phyloP scores from a whole-genome alignment of 2,888 invertebrate species.

The Mesoligia furuncula region DNA sequence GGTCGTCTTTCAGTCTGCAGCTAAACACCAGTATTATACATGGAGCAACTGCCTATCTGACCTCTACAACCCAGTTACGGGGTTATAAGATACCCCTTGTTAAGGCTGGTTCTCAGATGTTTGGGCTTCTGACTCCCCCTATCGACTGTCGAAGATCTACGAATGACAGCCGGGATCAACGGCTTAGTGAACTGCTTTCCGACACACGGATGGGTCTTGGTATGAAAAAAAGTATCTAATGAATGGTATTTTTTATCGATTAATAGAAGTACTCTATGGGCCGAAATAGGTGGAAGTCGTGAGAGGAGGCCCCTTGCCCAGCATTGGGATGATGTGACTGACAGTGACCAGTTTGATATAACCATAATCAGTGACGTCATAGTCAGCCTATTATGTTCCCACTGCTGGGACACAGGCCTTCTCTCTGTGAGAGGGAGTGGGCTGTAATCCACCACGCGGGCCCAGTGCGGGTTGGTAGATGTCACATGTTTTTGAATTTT shows the following conservation, averaged over 20 bases:
- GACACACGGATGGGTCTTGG: background rate
- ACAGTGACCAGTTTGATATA: background rate
- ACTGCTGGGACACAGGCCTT: too few species aligned
- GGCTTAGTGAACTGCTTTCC: background rate
- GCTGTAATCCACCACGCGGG: too few species aligned
- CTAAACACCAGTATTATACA: background rate
- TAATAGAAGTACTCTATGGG: background rate
- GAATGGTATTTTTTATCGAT: background rate
- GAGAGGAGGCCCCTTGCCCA: background rate
- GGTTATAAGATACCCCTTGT: background rate
- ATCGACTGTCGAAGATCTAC: background rate
- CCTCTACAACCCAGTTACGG: background rate
- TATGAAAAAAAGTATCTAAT: too few species aligned
- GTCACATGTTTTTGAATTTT: too few species aligned
- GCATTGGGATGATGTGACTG: background rate
- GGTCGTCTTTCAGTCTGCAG: background rate
- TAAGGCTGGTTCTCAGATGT: background rate
- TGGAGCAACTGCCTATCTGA: background rate
- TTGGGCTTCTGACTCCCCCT: background rate
- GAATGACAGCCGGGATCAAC: background rate
- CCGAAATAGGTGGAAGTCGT: background rate
- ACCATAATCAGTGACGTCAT: background rate
- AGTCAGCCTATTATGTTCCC: too few species aligned
- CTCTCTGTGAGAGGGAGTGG: too few species aligned
- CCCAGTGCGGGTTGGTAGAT: too few species aligned